phyloP scores from a whole-genome alignment of 2,888 invertebrate genomes.

The Eurytoma californica region DNA sequence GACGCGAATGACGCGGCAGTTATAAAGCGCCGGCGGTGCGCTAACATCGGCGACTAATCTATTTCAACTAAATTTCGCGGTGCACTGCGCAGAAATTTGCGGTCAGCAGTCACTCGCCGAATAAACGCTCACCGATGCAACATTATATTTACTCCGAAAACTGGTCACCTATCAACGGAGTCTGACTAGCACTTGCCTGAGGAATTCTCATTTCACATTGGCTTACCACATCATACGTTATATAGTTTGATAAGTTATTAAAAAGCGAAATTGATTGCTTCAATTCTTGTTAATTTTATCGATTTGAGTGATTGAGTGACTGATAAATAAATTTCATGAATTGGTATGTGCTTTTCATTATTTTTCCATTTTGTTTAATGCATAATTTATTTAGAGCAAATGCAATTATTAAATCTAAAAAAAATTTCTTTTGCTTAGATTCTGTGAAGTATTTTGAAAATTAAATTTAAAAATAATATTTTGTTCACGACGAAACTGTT shows the following conservation, averaged over 20 bases:
- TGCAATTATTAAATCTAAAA: too few species aligned
- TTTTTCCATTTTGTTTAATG: too few species aligned
- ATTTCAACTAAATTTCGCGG: slow-evolving; percentile 45
- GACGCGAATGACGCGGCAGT: background rate
- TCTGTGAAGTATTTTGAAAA: too few species aligned
- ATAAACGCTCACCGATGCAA: slow-evolving; percentile 10
- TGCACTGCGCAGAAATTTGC: slow-evolving; percentile 38
- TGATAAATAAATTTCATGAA: too few species aligned
- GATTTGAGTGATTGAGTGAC: too few species aligned
- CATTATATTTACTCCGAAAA: slow-evolving; percentile 29
- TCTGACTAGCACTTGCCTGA: background rate
- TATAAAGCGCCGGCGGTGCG: slow-evolving; percentile 3
- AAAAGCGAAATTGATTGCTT: background rate
- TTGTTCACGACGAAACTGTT: too few species aligned
- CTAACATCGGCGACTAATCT: slow-evolving; percentile 35
- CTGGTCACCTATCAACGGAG: background rate
- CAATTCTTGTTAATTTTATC: too few species aligned
- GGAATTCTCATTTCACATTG: slow-evolving; percentile 15
- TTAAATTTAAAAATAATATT: too few species aligned
- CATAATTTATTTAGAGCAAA: too few species aligned
- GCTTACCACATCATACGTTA: slow-evolving; percentile 14
- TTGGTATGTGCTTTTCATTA: too few species aligned
- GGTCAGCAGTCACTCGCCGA: slow-evolving; percentile 23
- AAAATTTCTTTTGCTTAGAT: too few species aligned
- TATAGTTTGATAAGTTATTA: background rate